Evolutionary conservation across 2,888 invertebrate species (phyloP).

Genomic region (Agriotes lineatus): DNA sequence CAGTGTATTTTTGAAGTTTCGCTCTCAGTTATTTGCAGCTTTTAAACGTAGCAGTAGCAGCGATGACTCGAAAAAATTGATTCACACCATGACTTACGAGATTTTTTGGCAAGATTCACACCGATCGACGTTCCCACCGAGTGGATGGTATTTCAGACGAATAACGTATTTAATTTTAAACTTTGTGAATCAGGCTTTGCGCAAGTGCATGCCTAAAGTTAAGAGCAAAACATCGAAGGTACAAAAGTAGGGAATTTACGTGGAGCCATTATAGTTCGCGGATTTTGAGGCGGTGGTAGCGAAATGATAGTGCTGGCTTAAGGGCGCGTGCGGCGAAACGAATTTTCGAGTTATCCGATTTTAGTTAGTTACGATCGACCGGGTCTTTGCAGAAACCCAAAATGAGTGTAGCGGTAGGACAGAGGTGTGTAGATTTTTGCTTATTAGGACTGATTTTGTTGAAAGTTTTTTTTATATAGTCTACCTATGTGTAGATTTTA

Average conservation of each 20-base stretch:
- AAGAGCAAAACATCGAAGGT: constrained; percentile 29
- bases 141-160: constrained; percentile 8
- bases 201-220: constrained; percentile 38
- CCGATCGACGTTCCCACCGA: background rate
- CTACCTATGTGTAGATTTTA: too few relatives aligned
- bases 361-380: background rate
- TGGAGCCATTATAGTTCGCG: constrained; percentile 22
- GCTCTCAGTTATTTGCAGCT: too few relatives aligned
- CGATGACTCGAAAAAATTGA: background rate
- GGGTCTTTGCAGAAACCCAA: background rate
- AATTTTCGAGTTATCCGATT: constrained; percentile 5
- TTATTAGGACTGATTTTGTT: background rate
- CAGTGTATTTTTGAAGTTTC: too few relatives aligned
- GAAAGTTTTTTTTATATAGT: background rate
- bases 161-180: constrained; percentile 38
- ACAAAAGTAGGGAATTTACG: constrained; percentile 28
- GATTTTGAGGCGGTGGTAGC: constrained; percentile 14
- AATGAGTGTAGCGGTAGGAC: constrained; percentile 20
- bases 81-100: too few relatives aligned
- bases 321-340: constrained; percentile 3
- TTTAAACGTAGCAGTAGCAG: background rate
- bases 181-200: constrained; percentile 46
- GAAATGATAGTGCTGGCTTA: background rate
- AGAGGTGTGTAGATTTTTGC: constrained; percentile 19
- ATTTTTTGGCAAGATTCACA: constrained; percentile 4